Conservation (phyloP, 2,113 vertebrate genomes). For the Columba janthina region DNA sequence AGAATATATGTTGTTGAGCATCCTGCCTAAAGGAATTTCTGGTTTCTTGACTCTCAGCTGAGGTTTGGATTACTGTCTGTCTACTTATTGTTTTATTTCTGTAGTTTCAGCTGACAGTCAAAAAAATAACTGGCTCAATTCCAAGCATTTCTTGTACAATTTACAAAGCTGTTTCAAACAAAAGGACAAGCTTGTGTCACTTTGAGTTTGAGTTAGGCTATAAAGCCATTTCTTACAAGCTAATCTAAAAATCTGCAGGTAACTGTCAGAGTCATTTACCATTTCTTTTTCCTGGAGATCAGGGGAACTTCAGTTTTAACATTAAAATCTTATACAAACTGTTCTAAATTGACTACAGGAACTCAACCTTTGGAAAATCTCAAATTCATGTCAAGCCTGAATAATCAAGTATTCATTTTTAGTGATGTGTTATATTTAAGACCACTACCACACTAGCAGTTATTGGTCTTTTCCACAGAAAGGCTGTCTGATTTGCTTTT, state of each 20-base stretch:
- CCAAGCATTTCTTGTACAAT: background rate
- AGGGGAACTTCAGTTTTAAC: background rate
- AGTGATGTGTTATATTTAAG: background rate
- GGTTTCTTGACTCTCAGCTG: background rate
- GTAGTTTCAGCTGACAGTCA: background rate
- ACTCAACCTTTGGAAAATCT: background rate
- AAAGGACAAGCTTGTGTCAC: background rate
- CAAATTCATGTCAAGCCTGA: background rate
- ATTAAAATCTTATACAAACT: background rate
- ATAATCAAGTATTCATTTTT: background rate
- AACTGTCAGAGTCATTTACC: background rate
- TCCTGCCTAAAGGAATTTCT: background rate
- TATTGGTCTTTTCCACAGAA: background rate
- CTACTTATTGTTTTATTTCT: background rate
- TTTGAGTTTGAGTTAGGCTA: background rate
- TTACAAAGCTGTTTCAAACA: background rate
- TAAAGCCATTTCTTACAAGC: background rate
- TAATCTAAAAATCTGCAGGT: background rate
- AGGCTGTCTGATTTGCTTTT: background rate
- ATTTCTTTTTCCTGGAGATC: background rate
- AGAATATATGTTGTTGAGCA: accelerated
- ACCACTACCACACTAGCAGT: background rate
- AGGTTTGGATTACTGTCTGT: background rate
- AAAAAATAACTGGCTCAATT: background rate
- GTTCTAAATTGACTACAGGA: background rate